A percentile compares a stretch with the other conserved stretches of the same genome.
These are phyloP conservation scores for Nymphalis polychloros DNA, from an alignment of 2,888 invertebrate genomes.

Conservation along the genomic window DNA sequence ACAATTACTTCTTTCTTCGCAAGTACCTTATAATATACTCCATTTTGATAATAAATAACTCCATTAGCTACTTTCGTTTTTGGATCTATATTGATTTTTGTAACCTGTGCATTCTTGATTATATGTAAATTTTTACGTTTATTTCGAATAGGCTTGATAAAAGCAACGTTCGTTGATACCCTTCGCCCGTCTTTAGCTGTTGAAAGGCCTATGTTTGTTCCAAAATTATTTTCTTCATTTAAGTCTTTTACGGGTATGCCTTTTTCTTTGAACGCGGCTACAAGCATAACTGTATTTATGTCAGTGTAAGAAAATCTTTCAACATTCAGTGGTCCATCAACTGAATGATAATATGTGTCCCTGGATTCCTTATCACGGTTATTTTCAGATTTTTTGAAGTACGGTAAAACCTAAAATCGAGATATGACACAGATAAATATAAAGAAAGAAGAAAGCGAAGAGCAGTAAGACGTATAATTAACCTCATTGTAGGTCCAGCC, in stretches of 20 bases:
- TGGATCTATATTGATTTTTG: slow-evolving; percentile 82
- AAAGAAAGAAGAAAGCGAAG: too few relatives aligned
- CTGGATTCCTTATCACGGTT: slow-evolving; percentile 80
- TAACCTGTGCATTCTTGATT: slow-evolving; percentile 76
- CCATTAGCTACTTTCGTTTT: slow-evolving; percentile 74
- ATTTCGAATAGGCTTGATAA: slow-evolving; percentile 84
- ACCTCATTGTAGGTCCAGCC: slow-evolving; percentile 82
- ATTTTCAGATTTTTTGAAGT: slow-evolving; percentile 86
- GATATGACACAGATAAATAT: neutral
- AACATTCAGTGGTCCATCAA: slow-evolving; percentile 84
- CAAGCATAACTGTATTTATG: slow-evolving; percentile 77
- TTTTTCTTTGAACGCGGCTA: slow-evolving; percentile 51
- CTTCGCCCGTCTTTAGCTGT: slow-evolving; percentile 83
- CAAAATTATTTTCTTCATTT: slow-evolving; percentile 81
- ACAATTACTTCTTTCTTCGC: slow-evolving; percentile 84
- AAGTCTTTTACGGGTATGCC: slow-evolving; percentile 82
- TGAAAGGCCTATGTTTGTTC: slow-evolving; percentile 83
- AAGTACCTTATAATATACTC: slow-evolving; percentile 64
- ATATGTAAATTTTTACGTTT: slow-evolving; percentile 77
- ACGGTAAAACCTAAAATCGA: slow-evolving; percentile 82
- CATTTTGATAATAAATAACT: slow-evolving; percentile 65
- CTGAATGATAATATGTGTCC: slow-evolving; percentile 81
- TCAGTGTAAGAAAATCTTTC: slow-evolving; percentile 84
- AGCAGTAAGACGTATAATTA: neutral
- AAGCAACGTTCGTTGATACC: slow-evolving; percentile 84